phyloP scores from a whole-genome alignment of 2,113 vertebrate species.

The Oreotrochilus melanogaster region DNA sequence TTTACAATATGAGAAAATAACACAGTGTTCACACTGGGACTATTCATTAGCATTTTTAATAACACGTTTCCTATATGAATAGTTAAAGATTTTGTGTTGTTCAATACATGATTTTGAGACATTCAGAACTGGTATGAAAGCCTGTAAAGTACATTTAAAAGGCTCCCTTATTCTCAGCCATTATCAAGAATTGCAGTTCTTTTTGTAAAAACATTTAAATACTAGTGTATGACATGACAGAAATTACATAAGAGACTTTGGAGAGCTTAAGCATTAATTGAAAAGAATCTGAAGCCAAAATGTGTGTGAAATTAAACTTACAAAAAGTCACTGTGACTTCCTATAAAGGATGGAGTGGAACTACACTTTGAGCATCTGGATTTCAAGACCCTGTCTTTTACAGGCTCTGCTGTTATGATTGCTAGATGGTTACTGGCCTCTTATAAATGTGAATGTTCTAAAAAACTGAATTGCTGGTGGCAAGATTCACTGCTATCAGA shows the following conservation, averaged over 20 bases:
- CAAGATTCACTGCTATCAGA: background rate
- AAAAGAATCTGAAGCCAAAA: background rate
- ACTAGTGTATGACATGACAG: background rate
- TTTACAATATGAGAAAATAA: background rate
- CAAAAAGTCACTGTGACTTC: background rate
- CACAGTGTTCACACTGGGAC: background rate
- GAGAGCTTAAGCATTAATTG: background rate
- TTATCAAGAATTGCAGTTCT: background rate
- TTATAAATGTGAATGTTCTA: background rate
- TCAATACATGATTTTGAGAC: background rate
- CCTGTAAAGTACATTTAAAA: background rate
- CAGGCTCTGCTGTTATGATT: background rate
- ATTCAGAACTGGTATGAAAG: background rate
- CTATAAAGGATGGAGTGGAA: background rate
- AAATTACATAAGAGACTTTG: background rate
- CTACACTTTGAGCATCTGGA: background rate
- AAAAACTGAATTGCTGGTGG: background rate
- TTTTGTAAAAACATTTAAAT: background rate
- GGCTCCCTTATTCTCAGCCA: fast-evolving
- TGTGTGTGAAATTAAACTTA: background rate
- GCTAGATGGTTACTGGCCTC: background rate
- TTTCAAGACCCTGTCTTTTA: background rate
- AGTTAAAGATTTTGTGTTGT: background rate
- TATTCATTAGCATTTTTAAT: background rate
- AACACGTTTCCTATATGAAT: background rate